phyloP scores from a whole-genome alignment of 2,888 invertebrate species.

The Reticulitermes lucifugus region DNA sequence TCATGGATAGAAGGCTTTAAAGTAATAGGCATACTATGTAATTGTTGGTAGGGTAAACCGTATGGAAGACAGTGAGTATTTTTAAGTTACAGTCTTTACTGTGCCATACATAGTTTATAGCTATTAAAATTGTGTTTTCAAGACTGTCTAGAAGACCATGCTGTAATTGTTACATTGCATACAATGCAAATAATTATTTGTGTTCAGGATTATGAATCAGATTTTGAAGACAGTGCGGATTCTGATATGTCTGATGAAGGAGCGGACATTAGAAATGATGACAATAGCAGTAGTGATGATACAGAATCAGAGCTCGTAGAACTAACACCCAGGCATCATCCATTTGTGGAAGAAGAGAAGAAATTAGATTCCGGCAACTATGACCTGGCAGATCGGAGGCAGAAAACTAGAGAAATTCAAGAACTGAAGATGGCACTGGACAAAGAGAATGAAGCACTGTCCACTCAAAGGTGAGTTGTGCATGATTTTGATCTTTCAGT shows the following conservation, averaged over 20 bases:
- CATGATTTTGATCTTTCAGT: not conserved
- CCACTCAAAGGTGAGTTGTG: constrained; percentile 44
- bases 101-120: no score
- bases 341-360: constrained; percentile 64
- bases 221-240: constrained; percentile 65
- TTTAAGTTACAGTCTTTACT: no score
- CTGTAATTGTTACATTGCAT: no score
- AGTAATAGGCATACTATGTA: no score
- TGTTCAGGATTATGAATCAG: constrained; percentile 66
- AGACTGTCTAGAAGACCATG: no score
- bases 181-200: no score
- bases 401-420: constrained; percentile 58
- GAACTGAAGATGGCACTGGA: constrained; percentile 64
- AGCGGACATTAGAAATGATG: constrained; percentile 53
- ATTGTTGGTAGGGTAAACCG: no score
- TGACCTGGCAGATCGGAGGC: constrained; percentile 62
- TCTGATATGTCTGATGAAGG: constrained; percentile 55
- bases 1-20: no score
- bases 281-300: constrained; percentile 55
- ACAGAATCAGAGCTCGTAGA: constrained; percentile 49
- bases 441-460: constrained; percentile 60
- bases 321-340: constrained; percentile 47
- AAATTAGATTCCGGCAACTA: constrained; percentile 72
- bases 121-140: no score
- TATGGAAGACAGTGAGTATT: no score